Base-by-base conservation (phyloP, 2,113 vertebrate species). In the Hepsetus odoe region DNA sequence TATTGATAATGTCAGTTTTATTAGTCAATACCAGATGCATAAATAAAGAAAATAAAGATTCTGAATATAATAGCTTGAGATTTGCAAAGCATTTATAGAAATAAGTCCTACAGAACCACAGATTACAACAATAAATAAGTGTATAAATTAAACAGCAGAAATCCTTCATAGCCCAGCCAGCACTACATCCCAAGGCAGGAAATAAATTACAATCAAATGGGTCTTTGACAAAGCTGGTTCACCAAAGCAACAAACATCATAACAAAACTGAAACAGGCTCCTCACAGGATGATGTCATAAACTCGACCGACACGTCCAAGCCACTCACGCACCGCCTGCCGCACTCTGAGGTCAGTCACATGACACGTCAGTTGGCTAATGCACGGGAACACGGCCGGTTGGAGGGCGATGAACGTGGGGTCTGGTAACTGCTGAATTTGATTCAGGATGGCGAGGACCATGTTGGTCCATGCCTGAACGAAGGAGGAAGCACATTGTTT, bases 341-440 rank as follows among this genome's bases (percentile, higher is more conserved):
- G 95, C 33, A 99, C 96, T 0, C 95, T 90, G 65, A 89, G 88
- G 26, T 99, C 97, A 0, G 94, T 96, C 85, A 98, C 96, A 0
- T 98, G 98, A 85, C 97, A 99, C 22, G 95, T 95, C 66, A 99
- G 93, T 90, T 98, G 97, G 89, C 96, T 98, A 90, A 99, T 92
- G 85, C 96, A 97, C 0, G 98, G 96, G 83, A 97, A 99, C 84
- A 99, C 92, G 0, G 92, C 96, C 0, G 96, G 96, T 90, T 98
- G 98, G 4, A 99, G 94, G 4, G 95, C 96, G 22, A 92, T 91
- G 87, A 99, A 99, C 0, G 91, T 95, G 56, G 93, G 86, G 85
- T 98, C 97, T 0, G 96, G 92, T 22, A 99, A 90, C 32, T 94
- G 91, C 87, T 97, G 96, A 82, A 98, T 94, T 88, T 99, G 97